Percentiles rank a stretch among this genome's conserved stretches.
These are phyloP conservation scores for Acleris literana DNA, from an alignment of 2,888 invertebrate species.

Conservation along the genomic window DNA sequence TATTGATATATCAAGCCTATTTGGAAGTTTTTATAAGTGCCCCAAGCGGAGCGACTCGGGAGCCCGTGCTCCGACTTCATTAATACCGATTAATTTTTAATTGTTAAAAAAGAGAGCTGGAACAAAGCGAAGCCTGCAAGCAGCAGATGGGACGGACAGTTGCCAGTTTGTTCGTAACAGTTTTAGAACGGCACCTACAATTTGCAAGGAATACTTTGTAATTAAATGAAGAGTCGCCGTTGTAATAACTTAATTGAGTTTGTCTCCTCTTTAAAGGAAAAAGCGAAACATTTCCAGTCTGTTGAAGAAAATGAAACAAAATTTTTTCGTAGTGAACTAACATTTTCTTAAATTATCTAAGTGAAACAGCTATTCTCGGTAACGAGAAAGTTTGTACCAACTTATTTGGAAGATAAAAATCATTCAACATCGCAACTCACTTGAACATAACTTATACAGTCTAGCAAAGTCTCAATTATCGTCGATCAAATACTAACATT, in stretches of 20 bases:
- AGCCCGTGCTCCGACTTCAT: slow-evolving; percentile 11
- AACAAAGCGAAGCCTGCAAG: slow-evolving; percentile 17
- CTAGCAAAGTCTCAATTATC: too few relatives aligned
- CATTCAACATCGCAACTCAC: too few relatives aligned
- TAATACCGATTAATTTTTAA: slow-evolving; percentile 30
- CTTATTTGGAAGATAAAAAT: too few relatives aligned
- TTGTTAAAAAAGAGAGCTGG: slow-evolving; percentile 19
- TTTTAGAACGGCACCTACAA: slow-evolving; percentile 31
- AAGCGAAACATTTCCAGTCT: slow-evolving; percentile 8
- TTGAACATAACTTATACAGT: too few relatives aligned
- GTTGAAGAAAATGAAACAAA: slow-evolving; percentile 20
- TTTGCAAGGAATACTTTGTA: slow-evolving; percentile 41
- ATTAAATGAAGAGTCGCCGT: slow-evolving; percentile 42
- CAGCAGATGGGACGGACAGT: slow-evolving; percentile 30
- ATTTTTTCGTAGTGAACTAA: slow-evolving; percentile 5
- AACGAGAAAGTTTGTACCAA: slow-evolving; percentile 6
- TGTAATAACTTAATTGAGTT: slow-evolving; percentile 38
- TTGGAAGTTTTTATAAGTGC: slow-evolving; percentile 10
- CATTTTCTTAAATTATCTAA: slow-evolving; percentile 29
- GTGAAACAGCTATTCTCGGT: slow-evolving; percentile 21
- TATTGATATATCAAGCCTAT: not conserved
- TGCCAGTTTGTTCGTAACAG: slow-evolving; percentile 31
- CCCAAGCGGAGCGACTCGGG: slow-evolving; percentile 1
- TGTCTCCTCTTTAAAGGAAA: slow-evolving; percentile 28
- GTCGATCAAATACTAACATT: too few relatives aligned